Evolutionary conservation across 2,113 vertebrate species (phyloP).

Genomic region (Gallinago undulata): DNA sequence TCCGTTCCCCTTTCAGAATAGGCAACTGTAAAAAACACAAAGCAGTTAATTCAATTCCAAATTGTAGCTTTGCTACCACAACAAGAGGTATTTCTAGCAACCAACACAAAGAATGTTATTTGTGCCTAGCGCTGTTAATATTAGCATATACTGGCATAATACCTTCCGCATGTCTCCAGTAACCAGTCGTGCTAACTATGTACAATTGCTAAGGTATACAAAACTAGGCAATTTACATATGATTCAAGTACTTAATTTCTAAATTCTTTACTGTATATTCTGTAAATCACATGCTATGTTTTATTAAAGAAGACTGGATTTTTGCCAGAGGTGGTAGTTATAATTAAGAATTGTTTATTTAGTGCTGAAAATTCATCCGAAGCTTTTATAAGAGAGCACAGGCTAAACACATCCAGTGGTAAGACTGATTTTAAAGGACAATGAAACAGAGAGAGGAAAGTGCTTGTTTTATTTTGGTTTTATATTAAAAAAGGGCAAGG

Average conservation of each 20-base stretch:
- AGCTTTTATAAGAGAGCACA: background rate
- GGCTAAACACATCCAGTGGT: no score
- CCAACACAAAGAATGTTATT: background rate
- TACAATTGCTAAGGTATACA: background rate
- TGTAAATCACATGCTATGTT: background rate
- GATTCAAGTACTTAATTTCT: background rate
- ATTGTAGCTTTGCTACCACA: background rate
- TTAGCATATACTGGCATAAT: background rate
- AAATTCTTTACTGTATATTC: background rate
- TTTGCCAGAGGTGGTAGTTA: background rate
- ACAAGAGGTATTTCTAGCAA: background rate
- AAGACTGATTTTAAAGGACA: background rate
- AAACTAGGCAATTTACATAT: background rate
- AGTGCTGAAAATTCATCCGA: background rate
- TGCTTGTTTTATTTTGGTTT: background rate
- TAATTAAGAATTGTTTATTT: background rate
- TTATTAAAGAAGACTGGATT: background rate
- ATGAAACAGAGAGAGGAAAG: background rate
- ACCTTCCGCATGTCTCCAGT: background rate
- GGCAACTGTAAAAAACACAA: background rate
- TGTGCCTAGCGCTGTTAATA: background rate
- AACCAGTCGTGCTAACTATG: background rate
- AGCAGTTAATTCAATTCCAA: background rate
- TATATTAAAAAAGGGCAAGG: background rate
- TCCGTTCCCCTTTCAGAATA: background rate